phyloP scores from a whole-genome alignment of 2,888 invertebrate species.

The Trichogramma dendrolimi region DNA sequence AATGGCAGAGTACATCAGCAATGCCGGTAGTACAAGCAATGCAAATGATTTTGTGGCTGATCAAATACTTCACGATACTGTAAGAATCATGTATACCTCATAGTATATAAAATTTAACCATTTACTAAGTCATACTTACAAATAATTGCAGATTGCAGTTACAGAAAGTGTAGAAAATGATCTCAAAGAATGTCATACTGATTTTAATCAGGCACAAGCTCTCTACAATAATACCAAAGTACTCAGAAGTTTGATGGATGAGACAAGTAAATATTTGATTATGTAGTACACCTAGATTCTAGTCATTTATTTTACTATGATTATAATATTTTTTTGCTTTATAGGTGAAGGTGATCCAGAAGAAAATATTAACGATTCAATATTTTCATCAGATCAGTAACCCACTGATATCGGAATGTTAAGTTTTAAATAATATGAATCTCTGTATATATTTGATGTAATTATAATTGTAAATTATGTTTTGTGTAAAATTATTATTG shows the following conservation, averaged over 20 bases:
- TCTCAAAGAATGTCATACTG: conserved; percentile 13
- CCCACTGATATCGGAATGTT: too few relatives aligned
- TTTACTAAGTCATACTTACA: neutral
- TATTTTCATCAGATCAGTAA: too few relatives aligned
- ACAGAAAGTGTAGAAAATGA: conserved; percentile 6
- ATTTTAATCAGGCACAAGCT: conserved; percentile 6
- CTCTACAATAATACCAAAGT: conserved; percentile 2
- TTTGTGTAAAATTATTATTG: too few relatives aligned
- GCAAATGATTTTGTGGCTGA: conserved; percentile 13
- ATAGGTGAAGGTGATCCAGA: too few relatives aligned
- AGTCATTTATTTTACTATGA: too few relatives aligned
- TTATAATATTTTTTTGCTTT: too few relatives aligned
- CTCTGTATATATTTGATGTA: too few relatives aligned
- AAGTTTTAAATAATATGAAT: too few relatives aligned
- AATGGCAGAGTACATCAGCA: conserved; percentile 34
- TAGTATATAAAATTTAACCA: neutral
- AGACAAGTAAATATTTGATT: neutral
- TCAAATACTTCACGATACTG: conserved; percentile 19
- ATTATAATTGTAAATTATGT: too few relatives aligned
- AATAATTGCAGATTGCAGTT: conserved; percentile 7
- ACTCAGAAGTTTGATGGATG: neutral
- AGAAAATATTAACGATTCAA: too few relatives aligned
- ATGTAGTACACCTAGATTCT: too few relatives aligned
- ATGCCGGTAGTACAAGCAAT: conserved; percentile 16
- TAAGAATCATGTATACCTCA: conserved; percentile 5